Evolutionary conservation across 2,797 vertebrate genomes (phyloP).

Genomic region (Lutjanus campechanus): DNA sequence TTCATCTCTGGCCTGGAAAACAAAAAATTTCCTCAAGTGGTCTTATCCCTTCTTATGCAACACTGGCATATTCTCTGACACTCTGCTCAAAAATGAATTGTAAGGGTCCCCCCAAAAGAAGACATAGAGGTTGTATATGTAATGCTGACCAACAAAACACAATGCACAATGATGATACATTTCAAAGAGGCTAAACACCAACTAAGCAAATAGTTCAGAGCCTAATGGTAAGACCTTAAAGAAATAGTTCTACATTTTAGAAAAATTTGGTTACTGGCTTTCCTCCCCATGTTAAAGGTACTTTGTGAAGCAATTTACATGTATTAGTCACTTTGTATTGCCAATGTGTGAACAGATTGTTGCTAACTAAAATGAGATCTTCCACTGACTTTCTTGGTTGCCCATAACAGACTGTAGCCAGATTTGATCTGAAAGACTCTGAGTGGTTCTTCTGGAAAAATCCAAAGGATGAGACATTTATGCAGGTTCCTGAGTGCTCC

Average conservation of each 20-base stretch:
- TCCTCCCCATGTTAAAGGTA: not conserved
- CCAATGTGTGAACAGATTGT: too few species aligned
- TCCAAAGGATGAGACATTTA: too few species aligned
- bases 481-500: too few species aligned
- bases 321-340: too few species aligned
- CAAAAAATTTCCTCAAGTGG: not conserved
- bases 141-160: not conserved
- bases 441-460: too few species aligned
- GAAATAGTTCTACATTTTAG: not conserved
- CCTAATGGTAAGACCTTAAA: not conserved
- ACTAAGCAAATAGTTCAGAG: not conserved
- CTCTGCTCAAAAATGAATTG: not conserved
- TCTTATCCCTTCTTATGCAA: not conserved
- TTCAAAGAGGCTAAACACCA: not conserved
- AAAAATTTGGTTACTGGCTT: not conserved
- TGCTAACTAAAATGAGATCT: too few species aligned
- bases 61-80: not conserved
- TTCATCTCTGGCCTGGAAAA: not conserved
- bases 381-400: too few species aligned
- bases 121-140: not conserved
- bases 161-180: not conserved
- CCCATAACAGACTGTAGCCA: too few species aligned
- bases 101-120: not conserved
- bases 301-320: too few species aligned
- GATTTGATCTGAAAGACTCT: too few species aligned